Conservation (phyloP, 2,113 vertebrate species). For the Hippopotamus amphibius region DNA sequence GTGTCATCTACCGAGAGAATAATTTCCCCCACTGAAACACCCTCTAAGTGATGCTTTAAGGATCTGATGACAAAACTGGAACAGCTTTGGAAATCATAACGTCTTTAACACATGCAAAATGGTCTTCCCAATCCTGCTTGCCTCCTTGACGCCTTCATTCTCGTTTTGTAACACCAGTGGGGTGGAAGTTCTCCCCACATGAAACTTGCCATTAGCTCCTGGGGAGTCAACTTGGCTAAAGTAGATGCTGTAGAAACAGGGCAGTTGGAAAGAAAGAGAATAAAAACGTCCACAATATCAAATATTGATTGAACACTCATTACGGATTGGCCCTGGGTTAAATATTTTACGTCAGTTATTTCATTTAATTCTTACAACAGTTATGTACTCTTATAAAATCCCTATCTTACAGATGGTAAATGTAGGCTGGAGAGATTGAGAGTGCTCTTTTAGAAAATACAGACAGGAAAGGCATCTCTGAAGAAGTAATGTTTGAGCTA, state of each 20-base stretch:
- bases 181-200: background rate
- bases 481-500: background rate
- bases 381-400: background rate
- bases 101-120: accelerated
- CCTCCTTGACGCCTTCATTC: background rate
- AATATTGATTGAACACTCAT: conserved; percentile 48
- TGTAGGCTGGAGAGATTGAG: background rate
- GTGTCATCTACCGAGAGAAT: background rate
- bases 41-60: background rate
- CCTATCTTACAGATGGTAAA: background rate
- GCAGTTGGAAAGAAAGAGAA: background rate
- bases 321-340: background rate
- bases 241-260: background rate
- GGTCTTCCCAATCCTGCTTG: background rate
- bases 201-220: background rate
- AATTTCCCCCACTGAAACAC: background rate
- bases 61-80: background rate
- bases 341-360: conserved; percentile 3
- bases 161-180: background rate
- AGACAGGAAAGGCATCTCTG: background rate
- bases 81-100: background rate
- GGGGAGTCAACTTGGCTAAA: background rate
- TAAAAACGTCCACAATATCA: background rate
- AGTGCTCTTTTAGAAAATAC: background rate
- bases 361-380: conserved; percentile 24